A percentile compares a stretch with the other conserved stretches of the same genome.
Conservation (phyloP, 2,113 vertebrate species). For the Felis chaus region DNA sequence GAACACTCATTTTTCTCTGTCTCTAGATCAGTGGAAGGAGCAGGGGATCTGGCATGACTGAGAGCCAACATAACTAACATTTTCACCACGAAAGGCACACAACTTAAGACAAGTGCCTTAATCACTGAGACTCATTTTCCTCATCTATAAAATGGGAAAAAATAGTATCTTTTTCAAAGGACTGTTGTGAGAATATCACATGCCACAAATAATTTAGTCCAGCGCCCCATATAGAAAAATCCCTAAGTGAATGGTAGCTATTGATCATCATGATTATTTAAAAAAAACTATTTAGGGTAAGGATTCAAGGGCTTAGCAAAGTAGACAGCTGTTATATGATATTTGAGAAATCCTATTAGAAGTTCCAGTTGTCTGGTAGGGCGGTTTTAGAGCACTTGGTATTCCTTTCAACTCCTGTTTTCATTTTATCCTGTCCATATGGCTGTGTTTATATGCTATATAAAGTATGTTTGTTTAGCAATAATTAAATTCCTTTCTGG, state of each 20-base stretch:
- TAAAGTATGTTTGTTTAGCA: background rate
- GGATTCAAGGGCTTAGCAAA: constrained; percentile 14
- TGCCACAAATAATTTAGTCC: background rate
- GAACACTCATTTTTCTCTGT: background rate
- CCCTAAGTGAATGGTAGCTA: background rate
- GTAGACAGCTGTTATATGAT: constrained; percentile 9
- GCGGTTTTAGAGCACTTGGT: background rate
- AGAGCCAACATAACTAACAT: background rate
- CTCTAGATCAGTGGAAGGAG: background rate
- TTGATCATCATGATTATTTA: constrained; percentile 9
- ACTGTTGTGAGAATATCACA: background rate
- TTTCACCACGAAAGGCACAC: background rate
- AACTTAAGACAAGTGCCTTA: background rate
- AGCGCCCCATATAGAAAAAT: background rate
- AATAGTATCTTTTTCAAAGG: background rate
- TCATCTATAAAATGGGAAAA: background rate
- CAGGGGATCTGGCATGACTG: background rate
- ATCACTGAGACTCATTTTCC: background rate
- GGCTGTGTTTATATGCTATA: background rate
- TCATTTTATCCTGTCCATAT: background rate
- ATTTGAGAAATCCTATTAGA: constrained; percentile 37
- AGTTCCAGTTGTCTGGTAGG: background rate
- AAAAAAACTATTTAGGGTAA: background rate
- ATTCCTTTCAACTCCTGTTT: constrained; percentile 1
- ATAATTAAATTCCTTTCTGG: background rate